Base-by-base conservation (phyloP, 2,888 invertebrate genomes). In the Dioctria linearis region DNA sequence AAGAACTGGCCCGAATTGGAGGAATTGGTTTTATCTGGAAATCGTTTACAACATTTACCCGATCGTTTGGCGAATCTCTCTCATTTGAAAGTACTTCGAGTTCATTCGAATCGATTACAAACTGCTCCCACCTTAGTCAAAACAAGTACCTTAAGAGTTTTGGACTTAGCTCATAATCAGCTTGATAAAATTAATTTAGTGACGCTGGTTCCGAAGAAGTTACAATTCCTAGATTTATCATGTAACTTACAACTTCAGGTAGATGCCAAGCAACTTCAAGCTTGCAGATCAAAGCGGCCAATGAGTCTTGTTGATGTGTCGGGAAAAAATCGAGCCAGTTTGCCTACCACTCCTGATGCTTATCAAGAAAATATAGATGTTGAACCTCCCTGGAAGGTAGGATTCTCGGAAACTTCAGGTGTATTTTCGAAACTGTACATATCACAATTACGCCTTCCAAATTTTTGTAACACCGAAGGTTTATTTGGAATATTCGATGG, bases 151-250 rank as follows among this genome's bases (percentile, higher is more conserved):
- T 89, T 96, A 4, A 93, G 94, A 90, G 95, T 96, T 25, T 89
- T 96, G 80, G 96, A 96, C 88, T 91, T 96, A 84, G 95, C 96
- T 0, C 95, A 96, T 86, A 96, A 96, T 87, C 95, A 95, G 86
- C 88, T 96, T 76, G 95, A 95, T 86, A 93, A 93, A 83, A 92
- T 96, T 80, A 95, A 96, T 88, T 90, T 96, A 84, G 91, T 93
- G 80, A 91, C 92, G 3, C 87, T 96, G 76, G 94, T 96, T 59
- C 95, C 96, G 3, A 94, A 94, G 75, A 95, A 95, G 86, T 90
- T 96, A 49, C 95, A 95, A 86, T 96, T 95, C 87, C 90, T 96
- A 67, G 96, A 96, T 87, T 92, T 96, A 85, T 95, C 95, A 0
- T 96, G 96, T 84, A 96, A 96, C 86, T 91, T 93, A 65, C 93